Conservation (phyloP, 2,797 vertebrate species). For the Rhinoraja longicauda region DNA sequence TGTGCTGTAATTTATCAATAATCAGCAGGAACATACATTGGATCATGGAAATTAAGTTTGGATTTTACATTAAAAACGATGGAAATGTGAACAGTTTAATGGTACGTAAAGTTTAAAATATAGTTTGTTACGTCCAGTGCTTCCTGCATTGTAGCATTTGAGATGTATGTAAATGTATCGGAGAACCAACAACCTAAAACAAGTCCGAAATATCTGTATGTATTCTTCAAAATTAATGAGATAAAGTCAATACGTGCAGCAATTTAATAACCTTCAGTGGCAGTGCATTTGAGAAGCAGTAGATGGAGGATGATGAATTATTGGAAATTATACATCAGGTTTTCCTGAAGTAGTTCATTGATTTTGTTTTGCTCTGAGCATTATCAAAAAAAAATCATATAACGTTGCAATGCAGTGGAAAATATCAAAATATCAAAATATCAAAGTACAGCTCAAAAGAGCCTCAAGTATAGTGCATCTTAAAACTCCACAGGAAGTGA, state of each 20-base stretch:
- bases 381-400: background rate
- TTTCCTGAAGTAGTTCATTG: slow-evolving; percentile 16
- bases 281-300: background rate
- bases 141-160: background rate
- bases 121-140: background rate
- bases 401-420: slow-evolving; percentile 6
- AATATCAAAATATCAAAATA: too few relatives aligned
- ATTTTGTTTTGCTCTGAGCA: slow-evolving; percentile 5
- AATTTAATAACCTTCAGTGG: background rate
- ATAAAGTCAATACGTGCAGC: slow-evolving; percentile 16
- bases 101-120: background rate
- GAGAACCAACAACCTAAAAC: background rate
- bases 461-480: background rate
- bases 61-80: background rate
- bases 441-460: background rate
- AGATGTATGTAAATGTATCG: background rate
- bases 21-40: background rate
- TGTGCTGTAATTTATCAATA: background rate
- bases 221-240: slow-evolving; percentile 26
- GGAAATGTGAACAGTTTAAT: background rate
- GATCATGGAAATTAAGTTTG: background rate
- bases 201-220: slow-evolving; percentile 20
- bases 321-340: slow-evolving; percentile 23
- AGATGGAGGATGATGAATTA: slow-evolving; percentile 1
- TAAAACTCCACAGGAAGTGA: background rate